Percentiles rank a stretch among this genome's conserved stretches.
phyloP scores from a whole-genome alignment of 2,888 invertebrate species.

The Troides oblongomaculatus region DNA sequence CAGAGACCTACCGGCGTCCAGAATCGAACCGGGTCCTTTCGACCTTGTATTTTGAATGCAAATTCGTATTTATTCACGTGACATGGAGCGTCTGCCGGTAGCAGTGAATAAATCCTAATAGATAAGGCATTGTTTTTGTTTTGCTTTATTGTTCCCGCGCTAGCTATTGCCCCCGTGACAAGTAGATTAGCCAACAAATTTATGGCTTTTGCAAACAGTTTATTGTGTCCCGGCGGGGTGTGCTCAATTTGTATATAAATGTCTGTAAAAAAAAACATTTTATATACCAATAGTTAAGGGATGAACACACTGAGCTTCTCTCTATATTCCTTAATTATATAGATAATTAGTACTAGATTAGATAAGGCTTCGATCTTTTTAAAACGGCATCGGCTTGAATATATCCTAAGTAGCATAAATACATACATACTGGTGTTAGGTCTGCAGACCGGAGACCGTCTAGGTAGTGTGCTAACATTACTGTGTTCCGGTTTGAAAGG shows the following conservation, averaged over 20 bases:
- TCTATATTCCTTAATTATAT: too few species aligned
- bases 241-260: conserved; percentile 10
- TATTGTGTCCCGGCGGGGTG: conserved; percentile 10
- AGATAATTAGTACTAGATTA: too few species aligned
- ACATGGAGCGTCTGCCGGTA: background rate
- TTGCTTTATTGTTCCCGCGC: conserved; percentile 25
- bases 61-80: background rate
- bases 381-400: too few species aligned
- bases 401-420: too few species aligned
- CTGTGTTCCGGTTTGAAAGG: too few species aligned
- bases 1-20: too few species aligned
- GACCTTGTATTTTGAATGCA: background rate
- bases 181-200: conserved; percentile 25
- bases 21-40: too few species aligned
- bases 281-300: background rate
- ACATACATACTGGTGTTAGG: too few species aligned
- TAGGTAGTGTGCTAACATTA: too few species aligned
- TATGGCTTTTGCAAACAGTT: conserved; percentile 25
- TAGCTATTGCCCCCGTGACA: conserved; percentile 23
- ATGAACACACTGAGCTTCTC: too few species aligned
- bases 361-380: too few species aligned
- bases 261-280: background rate
- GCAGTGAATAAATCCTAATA: conserved; percentile 21
- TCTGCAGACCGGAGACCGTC: too few species aligned
- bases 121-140: conserved; percentile 29